phyloP scores from a whole-genome alignment of 2,113 vertebrate genomes.

The Rhinoptilus africanus region DNA sequence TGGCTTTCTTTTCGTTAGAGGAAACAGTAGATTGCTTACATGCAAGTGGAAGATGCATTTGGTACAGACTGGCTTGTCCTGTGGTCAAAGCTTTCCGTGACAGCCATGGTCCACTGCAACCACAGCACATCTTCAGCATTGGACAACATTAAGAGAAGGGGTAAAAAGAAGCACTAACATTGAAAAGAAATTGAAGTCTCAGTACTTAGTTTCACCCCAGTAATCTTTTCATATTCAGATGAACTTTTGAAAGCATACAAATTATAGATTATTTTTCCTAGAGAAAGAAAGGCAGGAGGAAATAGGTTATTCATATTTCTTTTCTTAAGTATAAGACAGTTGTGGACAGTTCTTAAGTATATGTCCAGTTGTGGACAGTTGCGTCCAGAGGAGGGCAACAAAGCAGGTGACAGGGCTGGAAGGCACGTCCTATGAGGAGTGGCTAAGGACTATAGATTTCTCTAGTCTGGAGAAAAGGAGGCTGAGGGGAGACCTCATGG shows the following conservation, averaged over 20 bases:
- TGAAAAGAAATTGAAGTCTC: background rate
- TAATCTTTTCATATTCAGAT: background rate
- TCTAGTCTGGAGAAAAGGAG: background rate
- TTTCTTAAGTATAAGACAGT: background rate
- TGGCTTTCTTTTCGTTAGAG: background rate
- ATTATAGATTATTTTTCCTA: background rate
- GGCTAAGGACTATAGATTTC: background rate
- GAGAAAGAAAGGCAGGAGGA: background rate
- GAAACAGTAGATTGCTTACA: background rate
- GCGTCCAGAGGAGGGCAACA: background rate
- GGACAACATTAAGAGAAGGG: background rate
- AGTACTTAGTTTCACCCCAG: background rate
- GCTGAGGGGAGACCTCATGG: background rate
- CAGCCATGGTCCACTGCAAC: background rate
- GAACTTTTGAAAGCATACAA: background rate
- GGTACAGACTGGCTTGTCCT: background rate
- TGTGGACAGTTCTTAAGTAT: background rate
- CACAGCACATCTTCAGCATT: background rate
- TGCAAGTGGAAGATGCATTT: background rate
- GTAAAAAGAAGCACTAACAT: background rate
- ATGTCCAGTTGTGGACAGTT: background rate
- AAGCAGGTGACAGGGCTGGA: background rate
- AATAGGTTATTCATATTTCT: background rate
- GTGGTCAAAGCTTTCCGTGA: background rate
- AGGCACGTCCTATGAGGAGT: background rate